A percentile compares a stretch with the other conserved stretches of the same genome.
These are phyloP conservation scores for Mythimna lalbum DNA, from an alignment of 2,888 invertebrate species.

Conservation along the genomic window DNA sequence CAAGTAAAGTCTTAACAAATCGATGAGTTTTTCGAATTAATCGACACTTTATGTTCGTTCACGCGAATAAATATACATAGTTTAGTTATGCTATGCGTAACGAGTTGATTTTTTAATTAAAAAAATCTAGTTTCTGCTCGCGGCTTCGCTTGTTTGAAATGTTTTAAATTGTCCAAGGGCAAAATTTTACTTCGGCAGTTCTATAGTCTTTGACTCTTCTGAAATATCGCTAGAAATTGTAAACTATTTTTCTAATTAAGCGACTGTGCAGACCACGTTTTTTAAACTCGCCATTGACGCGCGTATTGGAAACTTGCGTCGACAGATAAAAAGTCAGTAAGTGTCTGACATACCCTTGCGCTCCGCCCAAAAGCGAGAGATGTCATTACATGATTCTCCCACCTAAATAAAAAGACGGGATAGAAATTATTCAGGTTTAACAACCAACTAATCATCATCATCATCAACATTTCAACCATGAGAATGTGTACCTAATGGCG, in stretches of 20 bases:
- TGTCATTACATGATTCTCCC: too few relatives aligned
- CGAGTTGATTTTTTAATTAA: constrained; percentile 11
- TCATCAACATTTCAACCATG: too few relatives aligned
- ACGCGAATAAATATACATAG: constrained; percentile 9
- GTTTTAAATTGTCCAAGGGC: neutral
- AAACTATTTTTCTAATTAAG: too few relatives aligned
- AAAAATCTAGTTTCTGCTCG: neutral
- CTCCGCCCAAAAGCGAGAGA: too few relatives aligned
- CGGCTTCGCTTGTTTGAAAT: neutral
- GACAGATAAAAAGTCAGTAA: too few relatives aligned
- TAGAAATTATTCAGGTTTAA: neutral
- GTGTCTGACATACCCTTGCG: too few relatives aligned
- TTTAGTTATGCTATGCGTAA: neutral
- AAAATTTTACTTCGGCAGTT: too few relatives aligned
- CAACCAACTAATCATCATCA: neutral
- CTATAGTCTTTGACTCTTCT: too few relatives aligned
- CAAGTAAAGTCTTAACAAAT: constrained; percentile 6
- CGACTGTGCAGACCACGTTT: too few relatives aligned
- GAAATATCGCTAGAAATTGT: too few relatives aligned
- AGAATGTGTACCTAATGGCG: constrained; percentile 25
- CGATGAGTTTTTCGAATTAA: neutral
- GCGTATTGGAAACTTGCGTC: too few relatives aligned
- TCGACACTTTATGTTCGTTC: neutral
- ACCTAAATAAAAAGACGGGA: neutral
- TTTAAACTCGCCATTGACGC: too few relatives aligned